Conservation (phyloP, 1,140 invertebrate species). For the Uloborus diversus region DNA sequence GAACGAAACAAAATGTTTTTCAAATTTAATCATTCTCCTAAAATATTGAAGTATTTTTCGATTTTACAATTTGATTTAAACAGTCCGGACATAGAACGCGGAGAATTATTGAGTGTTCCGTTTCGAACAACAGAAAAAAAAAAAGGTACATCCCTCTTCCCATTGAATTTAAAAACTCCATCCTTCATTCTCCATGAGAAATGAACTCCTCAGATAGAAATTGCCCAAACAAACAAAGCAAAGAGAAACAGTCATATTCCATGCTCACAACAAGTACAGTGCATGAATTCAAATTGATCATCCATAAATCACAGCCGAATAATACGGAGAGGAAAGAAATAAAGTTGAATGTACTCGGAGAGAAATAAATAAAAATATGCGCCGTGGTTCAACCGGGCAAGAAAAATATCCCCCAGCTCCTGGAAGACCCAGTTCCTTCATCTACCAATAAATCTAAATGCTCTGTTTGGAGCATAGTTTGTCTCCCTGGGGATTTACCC, state of each 20-base stretch:
- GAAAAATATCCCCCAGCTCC: background rate
- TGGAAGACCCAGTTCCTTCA: constrained; percentile 36
- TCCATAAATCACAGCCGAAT: constrained; percentile 18
- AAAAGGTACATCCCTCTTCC: background rate
- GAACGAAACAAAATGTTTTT: no score
- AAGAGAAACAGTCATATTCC: background rate
- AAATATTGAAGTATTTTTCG: no score
- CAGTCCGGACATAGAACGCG: background rate
- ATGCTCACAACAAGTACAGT: background rate
- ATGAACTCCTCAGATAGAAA: background rate
- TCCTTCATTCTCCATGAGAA: background rate
- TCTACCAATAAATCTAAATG: constrained; percentile 50
- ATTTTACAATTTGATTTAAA: background rate
- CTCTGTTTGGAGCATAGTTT: constrained; percentile 10
- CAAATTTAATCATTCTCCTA: no score
- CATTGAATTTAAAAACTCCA: background rate
- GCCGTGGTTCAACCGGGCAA: background rate
- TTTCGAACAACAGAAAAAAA: background rate
- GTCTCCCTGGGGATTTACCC: background rate
- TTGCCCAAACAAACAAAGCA: background rate
- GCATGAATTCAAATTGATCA: constrained; percentile 26
- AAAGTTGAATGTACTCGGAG: background rate
- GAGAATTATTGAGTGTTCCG: background rate
- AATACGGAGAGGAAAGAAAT: background rate
- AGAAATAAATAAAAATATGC: constrained; percentile 5